phyloP scores from a whole-genome alignment of 2,888 invertebrate genomes.

The Epinotia bilunana region DNA sequence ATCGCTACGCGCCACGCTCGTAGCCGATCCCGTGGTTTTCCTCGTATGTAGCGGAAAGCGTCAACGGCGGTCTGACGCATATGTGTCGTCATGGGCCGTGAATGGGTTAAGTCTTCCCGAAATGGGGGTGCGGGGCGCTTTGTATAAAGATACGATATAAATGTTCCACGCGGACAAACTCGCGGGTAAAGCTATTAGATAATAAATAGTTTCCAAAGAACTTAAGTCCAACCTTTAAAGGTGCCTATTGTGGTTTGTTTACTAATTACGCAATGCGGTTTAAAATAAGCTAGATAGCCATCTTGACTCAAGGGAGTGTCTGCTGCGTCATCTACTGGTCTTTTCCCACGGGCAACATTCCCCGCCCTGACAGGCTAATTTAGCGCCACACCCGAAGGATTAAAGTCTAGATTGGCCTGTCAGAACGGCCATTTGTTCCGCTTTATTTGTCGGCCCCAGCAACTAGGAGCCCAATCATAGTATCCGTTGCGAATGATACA shows the following conservation, averaged over 20 bases:
- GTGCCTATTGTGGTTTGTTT: constrained; percentile 2
- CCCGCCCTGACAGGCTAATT: constrained; percentile 20
- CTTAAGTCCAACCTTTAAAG: constrained; percentile 11
- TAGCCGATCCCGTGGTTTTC: too few relatives aligned
- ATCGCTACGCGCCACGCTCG: too few relatives aligned
- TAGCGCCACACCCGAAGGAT: constrained; percentile 51
- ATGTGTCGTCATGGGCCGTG: too few relatives aligned
- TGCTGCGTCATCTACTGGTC: constrained; percentile 57
- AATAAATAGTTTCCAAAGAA: neutral
- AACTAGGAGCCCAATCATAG: constrained; percentile 37
- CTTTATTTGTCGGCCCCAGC: constrained; percentile 59
- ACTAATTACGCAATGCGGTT: constrained; percentile 28
- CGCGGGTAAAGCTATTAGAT: neutral
- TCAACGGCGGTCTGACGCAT: too few relatives aligned
- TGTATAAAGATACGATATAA: too few relatives aligned
- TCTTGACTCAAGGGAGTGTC: constrained; percentile 48
- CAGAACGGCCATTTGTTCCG: constrained; percentile 64
- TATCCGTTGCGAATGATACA: constrained; percentile 43
- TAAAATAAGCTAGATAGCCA: constrained; percentile 35
- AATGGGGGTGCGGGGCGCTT: too few relatives aligned
- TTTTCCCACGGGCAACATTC: constrained; percentile 60
- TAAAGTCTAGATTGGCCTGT: constrained; percentile 56
- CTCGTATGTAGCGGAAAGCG: too few relatives aligned
- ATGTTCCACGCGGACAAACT: too few relatives aligned
- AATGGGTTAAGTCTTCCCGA: too few relatives aligned